phyloP scores from a whole-genome alignment of 2,113 vertebrate genomes.

The Cyanistes caeruleus region DNA sequence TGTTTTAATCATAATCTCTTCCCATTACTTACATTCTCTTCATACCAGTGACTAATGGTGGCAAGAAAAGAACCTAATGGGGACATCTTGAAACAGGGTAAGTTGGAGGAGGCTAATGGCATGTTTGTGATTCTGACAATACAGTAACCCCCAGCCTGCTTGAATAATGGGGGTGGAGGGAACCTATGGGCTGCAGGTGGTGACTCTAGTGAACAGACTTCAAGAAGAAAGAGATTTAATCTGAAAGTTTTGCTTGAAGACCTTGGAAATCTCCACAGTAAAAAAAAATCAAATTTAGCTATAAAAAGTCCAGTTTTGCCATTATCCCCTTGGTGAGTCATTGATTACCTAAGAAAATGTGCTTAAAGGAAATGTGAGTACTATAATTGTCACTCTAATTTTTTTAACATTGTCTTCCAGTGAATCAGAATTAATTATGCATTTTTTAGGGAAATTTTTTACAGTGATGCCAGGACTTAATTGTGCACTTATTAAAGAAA shows the following conservation, averaged over 20 bases:
- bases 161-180: rapidly evolving
- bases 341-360: not conserved
- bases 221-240: not conserved
- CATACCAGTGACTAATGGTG: not conserved
- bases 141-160: not conserved
- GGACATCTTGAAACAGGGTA: not conserved
- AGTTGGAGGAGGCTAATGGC: not conserved
- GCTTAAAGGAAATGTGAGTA: not conserved
- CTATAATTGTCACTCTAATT: not conserved
- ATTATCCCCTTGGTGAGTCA: not conserved
- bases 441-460: not conserved
- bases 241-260: not conserved
- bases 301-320: not conserved
- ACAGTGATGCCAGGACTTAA: not conserved
- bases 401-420: not conserved
- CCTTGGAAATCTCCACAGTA: not conserved
- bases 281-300: not conserved
- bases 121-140: not conserved
- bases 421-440: not conserved
- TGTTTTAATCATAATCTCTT: not conserved
- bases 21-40: not conserved
- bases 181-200: not conserved
- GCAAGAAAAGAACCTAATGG: not conserved
- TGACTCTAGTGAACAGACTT: not conserved
- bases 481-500: not conserved